Evolutionary conservation across 2,113 vertebrate genomes (phyloP), one percentile per base, ranked within the genome.

Genomic region (Etheostoma spectabile): DNA sequence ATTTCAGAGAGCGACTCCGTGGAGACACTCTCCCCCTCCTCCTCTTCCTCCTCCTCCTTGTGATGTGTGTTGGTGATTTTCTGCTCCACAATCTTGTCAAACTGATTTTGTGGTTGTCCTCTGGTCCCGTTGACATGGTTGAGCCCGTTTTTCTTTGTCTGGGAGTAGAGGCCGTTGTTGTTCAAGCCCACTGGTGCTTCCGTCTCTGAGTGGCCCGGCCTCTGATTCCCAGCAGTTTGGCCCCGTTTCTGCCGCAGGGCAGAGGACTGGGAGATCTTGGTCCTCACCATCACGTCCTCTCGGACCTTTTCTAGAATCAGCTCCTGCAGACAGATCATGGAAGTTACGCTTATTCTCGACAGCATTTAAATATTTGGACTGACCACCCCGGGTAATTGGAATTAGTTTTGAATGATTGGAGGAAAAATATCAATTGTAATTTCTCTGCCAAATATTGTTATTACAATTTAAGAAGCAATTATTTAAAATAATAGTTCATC

Each of bases 251-350:
- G 85, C 16, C 97, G 94, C 11, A 62, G 67, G 4, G 93, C 93
- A 1, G 93, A 94, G 0, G 96, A 95, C 88, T 95, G 93, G 0
- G 92, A 92, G 79, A 97, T 96, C 87, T 96, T 95, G 21, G 86
- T 92, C 21, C 94, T 94, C 57, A 98, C 94, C 0, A 79, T 85
- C 4, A 92, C 85, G 5, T 96, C 96, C 77, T 98, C 96, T 6
- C 91, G 77, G 87, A 96, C 94, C 59, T 97, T 98, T 78, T 97
- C 96, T 67, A 95, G 66, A 88, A 99, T 96, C 85, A 97, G 88
- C 66, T 95, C 93, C 97, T 99, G 72, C 30, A 76, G 74, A 82
- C 5, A 75, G 8, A 62, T n/a, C 6, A 62, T 13, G 57, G 53
- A 48, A 64, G 51, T 67, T 35, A 24, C 13, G 35, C 13, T 16